Percentiles rank a stretch among this genome's conserved stretches.
These are phyloP conservation scores for Orthosia gothica DNA, from an alignment of 2,888 invertebrate species.

Conservation along the genomic window DNA sequence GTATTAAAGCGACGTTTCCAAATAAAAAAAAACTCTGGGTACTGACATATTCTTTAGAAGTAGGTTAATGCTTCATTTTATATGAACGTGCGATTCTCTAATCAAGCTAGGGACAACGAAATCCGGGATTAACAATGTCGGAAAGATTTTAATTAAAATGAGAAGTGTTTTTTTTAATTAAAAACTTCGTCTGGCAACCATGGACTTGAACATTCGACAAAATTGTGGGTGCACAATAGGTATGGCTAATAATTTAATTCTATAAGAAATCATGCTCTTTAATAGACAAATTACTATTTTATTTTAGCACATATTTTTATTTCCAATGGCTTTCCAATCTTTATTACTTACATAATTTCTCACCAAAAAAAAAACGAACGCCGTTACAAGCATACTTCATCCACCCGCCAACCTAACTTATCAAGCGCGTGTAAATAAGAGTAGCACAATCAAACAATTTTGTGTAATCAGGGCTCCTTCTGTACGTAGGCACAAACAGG, in stretches of 20 bases:
- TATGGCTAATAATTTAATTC: too few species aligned
- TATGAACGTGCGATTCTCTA: too few species aligned
- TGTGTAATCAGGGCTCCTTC: constrained; percentile 67
- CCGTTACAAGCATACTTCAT: constrained; percentile 72
- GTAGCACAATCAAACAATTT: constrained; percentile 68
- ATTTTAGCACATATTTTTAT: neutral
- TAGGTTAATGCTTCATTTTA: too few species aligned
- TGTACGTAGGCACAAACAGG: constrained; percentile 12
- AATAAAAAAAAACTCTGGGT: neutral
- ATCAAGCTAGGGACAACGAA: neutral
- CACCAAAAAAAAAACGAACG: neutral
- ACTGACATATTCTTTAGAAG: too few species aligned
- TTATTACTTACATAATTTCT: neutral
- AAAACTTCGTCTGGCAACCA: too few species aligned
- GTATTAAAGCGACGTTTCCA: neutral
- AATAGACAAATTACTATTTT: neutral
- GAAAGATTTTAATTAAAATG: neutral
- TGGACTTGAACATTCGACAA: too few species aligned
- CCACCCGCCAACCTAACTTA: constrained; percentile 56
- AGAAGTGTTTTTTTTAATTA: too few species aligned
- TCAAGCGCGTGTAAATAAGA: constrained; percentile 68
- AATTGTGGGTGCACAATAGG: too few species aligned
- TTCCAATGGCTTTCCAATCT: neutral
- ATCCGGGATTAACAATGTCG: neutral
- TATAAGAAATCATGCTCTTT: too few species aligned